These are phyloP conservation scores for Scolanthus callimorphus DNA, from an alignment of 92 coral and sea anemone species.

Conservation along the genomic window DNA sequence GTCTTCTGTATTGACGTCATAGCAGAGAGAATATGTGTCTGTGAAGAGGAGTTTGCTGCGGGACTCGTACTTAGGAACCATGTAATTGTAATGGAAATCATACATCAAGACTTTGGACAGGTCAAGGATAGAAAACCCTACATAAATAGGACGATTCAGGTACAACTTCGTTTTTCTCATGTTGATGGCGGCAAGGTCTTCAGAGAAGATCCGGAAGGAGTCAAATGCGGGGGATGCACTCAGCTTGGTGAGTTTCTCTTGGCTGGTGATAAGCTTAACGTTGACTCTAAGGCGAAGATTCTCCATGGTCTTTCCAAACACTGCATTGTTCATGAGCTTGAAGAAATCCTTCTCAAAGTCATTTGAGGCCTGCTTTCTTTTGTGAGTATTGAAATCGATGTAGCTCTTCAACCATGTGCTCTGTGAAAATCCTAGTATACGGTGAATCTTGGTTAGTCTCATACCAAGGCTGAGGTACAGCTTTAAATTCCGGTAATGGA, in stretches of 20 bases:
- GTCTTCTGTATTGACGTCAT: no score
- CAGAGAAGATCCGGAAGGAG: conserved; percentile 16
- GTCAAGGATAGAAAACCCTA: conserved; percentile 32
- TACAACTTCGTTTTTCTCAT: conserved; percentile 15
- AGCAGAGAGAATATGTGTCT: conserved; percentile 30
- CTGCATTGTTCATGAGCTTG: conserved; percentile 31
- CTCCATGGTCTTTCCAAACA: conserved; percentile 33
- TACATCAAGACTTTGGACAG: conserved; percentile 39
- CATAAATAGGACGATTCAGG: conserved; percentile 41
- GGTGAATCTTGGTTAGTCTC: conserved; percentile 8
- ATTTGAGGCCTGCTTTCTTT: conserved; percentile 33
- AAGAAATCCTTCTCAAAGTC: conserved; percentile 34
- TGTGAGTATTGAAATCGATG: conserved; percentile 34
- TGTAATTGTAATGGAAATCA: conserved; percentile 32
- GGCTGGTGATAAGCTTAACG: no score
- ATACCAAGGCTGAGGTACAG: conserved; percentile 11
- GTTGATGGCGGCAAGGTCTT: conserved; percentile 39
- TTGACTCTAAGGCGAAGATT: no score
- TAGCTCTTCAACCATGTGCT: conserved; percentile 31
- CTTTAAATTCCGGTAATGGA: no score
- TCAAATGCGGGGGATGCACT: conserved; percentile 15
- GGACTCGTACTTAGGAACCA: conserved; percentile 12
- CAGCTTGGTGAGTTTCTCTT: conserved; percentile 7
- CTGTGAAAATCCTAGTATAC: conserved; percentile 27
- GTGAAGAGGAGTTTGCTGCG: conserved; percentile 29